Evolutionary conservation across 1,140 invertebrate genomes (phyloP).

Genomic region (Nylanderia fulva): DNA sequence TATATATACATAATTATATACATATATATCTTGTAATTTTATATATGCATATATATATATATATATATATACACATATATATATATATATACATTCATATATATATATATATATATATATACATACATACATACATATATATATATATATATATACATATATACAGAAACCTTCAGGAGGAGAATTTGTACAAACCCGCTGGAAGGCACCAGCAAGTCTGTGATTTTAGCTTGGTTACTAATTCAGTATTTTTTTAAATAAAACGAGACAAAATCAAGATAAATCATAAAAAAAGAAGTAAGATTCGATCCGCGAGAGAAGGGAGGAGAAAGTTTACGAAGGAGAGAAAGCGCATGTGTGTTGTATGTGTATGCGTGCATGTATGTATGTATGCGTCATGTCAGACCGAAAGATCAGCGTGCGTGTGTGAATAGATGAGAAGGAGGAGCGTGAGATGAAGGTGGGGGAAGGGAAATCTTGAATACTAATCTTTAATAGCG

Average conservation of each 20-base stretch:
- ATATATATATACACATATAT: conserved; percentile 68
- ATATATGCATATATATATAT: conserved; percentile 65
- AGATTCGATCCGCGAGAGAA: conserved; percentile 66
- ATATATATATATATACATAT: no score
- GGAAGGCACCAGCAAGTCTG: conserved; percentile 82
- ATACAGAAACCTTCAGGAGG: conserved; percentile 84
- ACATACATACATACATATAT: no score
- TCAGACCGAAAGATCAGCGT: not conserved
- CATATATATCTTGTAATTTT: conserved; percentile 71
- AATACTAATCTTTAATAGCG: no score
- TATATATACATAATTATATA: conserved; percentile 67
- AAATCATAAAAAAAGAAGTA: conserved; percentile 75
- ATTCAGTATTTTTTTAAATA: conserved; percentile 86
- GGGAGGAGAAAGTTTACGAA: conserved; percentile 65
- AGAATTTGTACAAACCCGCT: conserved; percentile 85
- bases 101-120: no score
- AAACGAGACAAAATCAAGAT: conserved; percentile 79
- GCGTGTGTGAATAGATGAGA: not conserved
- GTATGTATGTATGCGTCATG: not conserved
- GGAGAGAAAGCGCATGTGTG: conserved; percentile 32
- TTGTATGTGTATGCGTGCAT: not conserved
- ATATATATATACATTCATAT: no score
- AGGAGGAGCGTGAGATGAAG: not conserved
- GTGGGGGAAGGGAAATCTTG: conserved; percentile 33
- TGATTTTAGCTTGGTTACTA: conserved; percentile 86